phyloP scores from a whole-genome alignment of 2,888 invertebrate genomes.

The Ectemnius continuus region DNA sequence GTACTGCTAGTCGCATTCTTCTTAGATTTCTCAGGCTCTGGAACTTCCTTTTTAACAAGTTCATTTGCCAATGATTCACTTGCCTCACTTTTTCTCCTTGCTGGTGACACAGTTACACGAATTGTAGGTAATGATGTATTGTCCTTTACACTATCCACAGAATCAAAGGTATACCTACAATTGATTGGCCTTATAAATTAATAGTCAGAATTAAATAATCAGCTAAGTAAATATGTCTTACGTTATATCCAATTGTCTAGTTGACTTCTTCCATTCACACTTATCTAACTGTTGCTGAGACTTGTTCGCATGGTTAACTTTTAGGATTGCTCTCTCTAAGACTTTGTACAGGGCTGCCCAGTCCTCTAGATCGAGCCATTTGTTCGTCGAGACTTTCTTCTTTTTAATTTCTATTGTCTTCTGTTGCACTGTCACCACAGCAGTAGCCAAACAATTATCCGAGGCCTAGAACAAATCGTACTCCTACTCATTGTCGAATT shows the following conservation, averaged over 20 bases:
- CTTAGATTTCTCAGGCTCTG: conserved; percentile 7
- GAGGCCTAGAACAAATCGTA: conserved; percentile 55
- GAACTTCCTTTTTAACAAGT: conserved; percentile 13
- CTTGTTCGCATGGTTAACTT: conserved; percentile 47
- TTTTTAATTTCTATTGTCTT: conserved; percentile 65
- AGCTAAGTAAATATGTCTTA: conserved; percentile 45
- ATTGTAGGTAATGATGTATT: conserved; percentile 63
- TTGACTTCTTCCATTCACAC: conserved; percentile 59
- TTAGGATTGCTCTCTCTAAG: conserved; percentile 63
- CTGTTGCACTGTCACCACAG: conserved; percentile 68
- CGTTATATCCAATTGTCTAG: conserved; percentile 66
- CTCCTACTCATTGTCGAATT: too few relatives aligned
- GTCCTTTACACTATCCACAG: conserved; percentile 53
- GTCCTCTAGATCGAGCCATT: conserved; percentile 69
- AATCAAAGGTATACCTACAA: conserved; percentile 65
- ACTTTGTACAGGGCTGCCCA: conserved; percentile 67
- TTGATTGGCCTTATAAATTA: too few relatives aligned
- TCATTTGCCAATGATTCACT: neutral
- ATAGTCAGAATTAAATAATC: neutral
- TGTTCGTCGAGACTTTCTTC: conserved; percentile 65
- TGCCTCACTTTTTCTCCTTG: conserved; percentile 43
- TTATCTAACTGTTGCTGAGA: conserved; percentile 28
- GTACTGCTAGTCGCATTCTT: conserved; percentile 7
- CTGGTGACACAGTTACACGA: conserved; percentile 63
- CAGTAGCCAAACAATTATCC: conserved; percentile 66